Evolutionary conservation across 2,797 vertebrate genomes (phyloP), one percentile per base, ranked within the genome.

Genomic region (Silurus aristotelis): DNA sequence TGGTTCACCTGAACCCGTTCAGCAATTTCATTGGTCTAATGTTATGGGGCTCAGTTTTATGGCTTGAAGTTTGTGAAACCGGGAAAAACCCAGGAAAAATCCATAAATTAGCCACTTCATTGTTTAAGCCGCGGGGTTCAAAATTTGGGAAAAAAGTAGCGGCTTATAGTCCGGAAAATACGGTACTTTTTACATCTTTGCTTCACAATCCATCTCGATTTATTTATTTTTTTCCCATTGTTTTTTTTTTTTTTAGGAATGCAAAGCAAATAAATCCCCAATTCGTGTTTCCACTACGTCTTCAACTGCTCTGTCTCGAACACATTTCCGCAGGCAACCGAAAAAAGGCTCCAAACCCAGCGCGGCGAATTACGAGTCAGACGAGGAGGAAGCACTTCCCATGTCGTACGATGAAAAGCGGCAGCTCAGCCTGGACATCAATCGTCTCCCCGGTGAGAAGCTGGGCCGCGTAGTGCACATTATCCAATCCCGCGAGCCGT

Each of bases 321-420:
- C 71, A 15, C 6, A 48, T 63, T 82, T 91, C 84, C 77, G 56
- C 91, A 99, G 97, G 93, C 97, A 97, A 94, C 95, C 94, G 46
- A 99, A 98, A 94, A 98, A 98, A 89, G 96, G 95, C 10, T 92
- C 95, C 58, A 98, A 97, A 90, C 91, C 88, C 6, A 92, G 90
- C 10, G 95, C 95, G 0, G 96, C 96, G 14, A 95, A 95, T 80
- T 97, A 96, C 0, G 97, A 98, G 79, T 97, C 97, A 0, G 97
- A 97, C 0, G 97, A 98, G 87, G 97, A 99, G 89, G 96, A 96
- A 5, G 97, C 97, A 14, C 93, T 97, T 91, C 98, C 98, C 5
- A 99, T 99, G 98, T 97, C 97, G 0, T 99, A 99, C 0, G 97
- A 99, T 0, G 98, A 99, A 93, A 99, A 99, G 86, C 95, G 97